These are phyloP conservation scores for Podilymbus podiceps DNA, from an alignment of 2,113 vertebrate species.

Conservation along the genomic window DNA sequence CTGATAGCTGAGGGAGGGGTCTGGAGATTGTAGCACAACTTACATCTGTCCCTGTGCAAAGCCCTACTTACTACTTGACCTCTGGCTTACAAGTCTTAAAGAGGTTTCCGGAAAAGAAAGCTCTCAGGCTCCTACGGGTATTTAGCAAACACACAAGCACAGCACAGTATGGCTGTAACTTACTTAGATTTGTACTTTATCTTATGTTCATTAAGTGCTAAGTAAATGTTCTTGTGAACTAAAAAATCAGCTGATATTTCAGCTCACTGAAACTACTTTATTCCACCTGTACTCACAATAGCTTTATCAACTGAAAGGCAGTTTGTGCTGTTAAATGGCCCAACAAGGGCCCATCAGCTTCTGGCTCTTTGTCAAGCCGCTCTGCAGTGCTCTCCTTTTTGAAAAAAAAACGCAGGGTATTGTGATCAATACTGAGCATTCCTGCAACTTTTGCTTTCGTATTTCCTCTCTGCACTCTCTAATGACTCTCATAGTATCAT, in stretches of 20 bases:
- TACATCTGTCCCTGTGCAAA: background rate
- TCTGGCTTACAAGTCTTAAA: background rate
- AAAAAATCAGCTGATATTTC: background rate
- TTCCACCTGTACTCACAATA: background rate
- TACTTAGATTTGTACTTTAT: background rate
- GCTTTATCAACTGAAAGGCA: background rate
- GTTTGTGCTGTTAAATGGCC: background rate
- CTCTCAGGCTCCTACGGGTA: background rate
- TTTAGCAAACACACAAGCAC: background rate
- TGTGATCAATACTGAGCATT: background rate
- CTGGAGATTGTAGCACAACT: background rate
- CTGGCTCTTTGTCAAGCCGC: background rate
- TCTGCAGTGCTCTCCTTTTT: background rate
- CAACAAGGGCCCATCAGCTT: background rate
- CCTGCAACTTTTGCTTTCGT: background rate
- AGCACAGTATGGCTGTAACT: background rate
- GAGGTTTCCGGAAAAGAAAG: background rate
- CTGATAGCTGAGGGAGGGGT: background rate
- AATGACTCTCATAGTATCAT: background rate
- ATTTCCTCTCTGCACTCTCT: background rate
- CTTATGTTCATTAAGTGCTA: background rate
- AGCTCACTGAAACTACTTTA: background rate
- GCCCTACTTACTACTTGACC: background rate
- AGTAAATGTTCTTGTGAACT: background rate
- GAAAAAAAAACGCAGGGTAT: background rate